Percentiles rank a stretch among this genome's conserved stretches.
Conservation (phyloP, 2,113 vertebrate species). For the Trematomus loennbergii region DNA sequence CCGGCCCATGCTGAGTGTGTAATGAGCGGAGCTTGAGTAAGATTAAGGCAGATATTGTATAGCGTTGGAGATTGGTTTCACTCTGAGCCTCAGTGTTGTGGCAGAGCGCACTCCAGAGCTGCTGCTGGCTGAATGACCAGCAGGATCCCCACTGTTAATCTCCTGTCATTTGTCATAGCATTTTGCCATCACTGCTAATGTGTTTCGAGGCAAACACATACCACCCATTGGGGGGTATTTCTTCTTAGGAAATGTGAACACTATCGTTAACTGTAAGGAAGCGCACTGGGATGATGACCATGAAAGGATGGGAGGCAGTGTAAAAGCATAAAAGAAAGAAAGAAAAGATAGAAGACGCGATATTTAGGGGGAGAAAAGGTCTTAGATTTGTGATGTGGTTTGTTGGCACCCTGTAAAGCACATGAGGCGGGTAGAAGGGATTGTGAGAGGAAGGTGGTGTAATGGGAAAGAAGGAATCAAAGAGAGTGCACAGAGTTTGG, state of each 20-base stretch:
- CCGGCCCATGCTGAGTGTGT: slow-evolving; percentile 76
- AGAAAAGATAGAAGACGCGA: slow-evolving; percentile 3
- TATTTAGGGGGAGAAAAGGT: slow-evolving; percentile 13
- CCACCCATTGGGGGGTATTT: slow-evolving; percentile 53
- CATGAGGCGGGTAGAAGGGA: slow-evolving; percentile 42
- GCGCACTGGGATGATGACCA: slow-evolving; percentile 28
- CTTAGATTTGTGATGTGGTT: slow-evolving; percentile 62
- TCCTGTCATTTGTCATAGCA: slow-evolving; percentile 70
- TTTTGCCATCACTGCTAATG: slow-evolving; percentile 73
- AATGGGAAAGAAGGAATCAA: slow-evolving; percentile 45
- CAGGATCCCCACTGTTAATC: slow-evolving; percentile 62
- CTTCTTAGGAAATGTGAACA: slow-evolving; percentile 48
- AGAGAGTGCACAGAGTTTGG: slow-evolving; percentile 31
- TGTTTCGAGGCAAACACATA: slow-evolving; percentile 58
- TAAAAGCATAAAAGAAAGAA: slow-evolving; percentile 34
- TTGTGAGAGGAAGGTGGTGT: slow-evolving; percentile 53
- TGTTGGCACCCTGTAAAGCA: slow-evolving; percentile 52
- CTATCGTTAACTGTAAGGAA: slow-evolving; percentile 46
- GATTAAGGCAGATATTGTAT: slow-evolving; percentile 76
- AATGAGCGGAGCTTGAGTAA: slow-evolving; percentile 74
- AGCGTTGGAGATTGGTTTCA: slow-evolving; percentile 62
- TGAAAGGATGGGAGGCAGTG: slow-evolving; percentile 41
- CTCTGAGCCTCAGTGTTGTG: slow-evolving; percentile 56
- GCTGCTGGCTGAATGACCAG: slow-evolving; percentile 63
- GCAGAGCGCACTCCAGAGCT: slow-evolving; percentile 50